Percentiles rank a stretch among this genome's conserved stretches.
Conservation (phyloP, 2,888 invertebrate species). For the Lasioglossum malachurum region DNA sequence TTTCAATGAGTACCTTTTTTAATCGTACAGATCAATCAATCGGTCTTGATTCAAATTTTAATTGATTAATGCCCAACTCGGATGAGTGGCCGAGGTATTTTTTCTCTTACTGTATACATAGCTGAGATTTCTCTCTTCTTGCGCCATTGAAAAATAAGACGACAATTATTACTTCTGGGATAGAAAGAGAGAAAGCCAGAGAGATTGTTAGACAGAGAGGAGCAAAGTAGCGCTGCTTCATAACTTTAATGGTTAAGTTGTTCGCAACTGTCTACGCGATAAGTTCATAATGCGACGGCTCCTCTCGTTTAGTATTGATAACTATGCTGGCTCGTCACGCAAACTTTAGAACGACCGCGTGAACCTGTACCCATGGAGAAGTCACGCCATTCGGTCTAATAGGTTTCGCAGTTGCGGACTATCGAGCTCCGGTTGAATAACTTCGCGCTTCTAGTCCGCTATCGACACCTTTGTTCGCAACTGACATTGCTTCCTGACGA, state of each 20-base stretch:
- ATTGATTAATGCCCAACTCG: too few relatives aligned
- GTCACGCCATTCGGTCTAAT: constrained; percentile 63
- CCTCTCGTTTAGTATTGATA: constrained; percentile 61
- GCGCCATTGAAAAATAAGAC: not conserved
- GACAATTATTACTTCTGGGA: too few relatives aligned
- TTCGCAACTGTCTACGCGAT: constrained; percentile 62
- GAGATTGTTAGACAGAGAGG: not conserved
- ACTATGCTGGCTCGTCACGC: constrained; percentile 48
- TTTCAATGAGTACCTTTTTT: too few relatives aligned
- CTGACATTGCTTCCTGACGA: constrained; percentile 30
- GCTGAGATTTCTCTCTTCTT: not conserved
- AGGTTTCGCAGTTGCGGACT: constrained; percentile 66
- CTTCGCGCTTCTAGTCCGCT: constrained; percentile 40
- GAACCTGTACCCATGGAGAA: constrained; percentile 44
- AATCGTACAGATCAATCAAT: too few relatives aligned
- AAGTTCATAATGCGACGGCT: constrained; percentile 65
- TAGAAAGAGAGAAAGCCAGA: not conserved
- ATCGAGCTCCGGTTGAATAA: constrained; percentile 52
- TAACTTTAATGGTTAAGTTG: constrained; percentile 67
- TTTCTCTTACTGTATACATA: not conserved
- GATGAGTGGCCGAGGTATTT: too few relatives aligned
- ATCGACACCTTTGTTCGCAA: constrained; percentile 32
- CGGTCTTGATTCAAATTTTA: too few relatives aligned
- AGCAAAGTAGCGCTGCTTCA: constrained; percentile 8
- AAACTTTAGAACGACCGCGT: constrained; percentile 64